Evolutionary conservation across 1,140 invertebrate species (phyloP).

Genomic region (Steinernema feltiae): DNA sequence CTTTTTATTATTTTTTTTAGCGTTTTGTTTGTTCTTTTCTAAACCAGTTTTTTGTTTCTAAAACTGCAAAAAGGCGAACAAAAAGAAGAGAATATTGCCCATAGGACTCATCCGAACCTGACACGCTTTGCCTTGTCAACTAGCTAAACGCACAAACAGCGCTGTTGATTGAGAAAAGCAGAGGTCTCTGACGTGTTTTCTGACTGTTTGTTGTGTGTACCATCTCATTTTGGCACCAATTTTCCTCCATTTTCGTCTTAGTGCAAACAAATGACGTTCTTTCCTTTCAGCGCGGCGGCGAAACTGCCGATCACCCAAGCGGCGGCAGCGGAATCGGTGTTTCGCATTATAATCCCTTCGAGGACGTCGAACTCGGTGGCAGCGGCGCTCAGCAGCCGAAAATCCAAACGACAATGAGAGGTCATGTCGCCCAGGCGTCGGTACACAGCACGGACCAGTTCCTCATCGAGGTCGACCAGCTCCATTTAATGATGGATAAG

Average conservation of each 20-base stretch:
- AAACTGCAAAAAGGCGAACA: too few species aligned
- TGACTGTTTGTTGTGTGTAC: too few species aligned
- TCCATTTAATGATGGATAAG: constrained; percentile 38
- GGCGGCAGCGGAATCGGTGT: neutral
- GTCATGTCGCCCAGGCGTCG: neutral
- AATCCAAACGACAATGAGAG: neutral
- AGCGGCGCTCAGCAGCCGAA: neutral
- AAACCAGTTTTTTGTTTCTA: too few species aligned
- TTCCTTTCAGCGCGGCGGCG: neutral
- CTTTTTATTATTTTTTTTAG: too few species aligned
- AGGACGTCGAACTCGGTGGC: neutral
- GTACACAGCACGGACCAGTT: constrained; percentile 21
- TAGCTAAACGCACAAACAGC: too few species aligned
- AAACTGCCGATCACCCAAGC: neutral
- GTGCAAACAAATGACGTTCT: neutral
- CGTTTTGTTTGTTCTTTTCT: too few species aligned
- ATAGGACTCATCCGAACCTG: too few species aligned
- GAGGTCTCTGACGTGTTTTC: neutral
- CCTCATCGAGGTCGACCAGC: constrained; percentile 39
- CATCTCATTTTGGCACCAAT: neutral
- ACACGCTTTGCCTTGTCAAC: too few species aligned
- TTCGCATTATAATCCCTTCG: neutral
- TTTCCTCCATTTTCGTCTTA: neutral
- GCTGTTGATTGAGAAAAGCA: too few species aligned
- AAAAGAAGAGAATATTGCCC: too few species aligned